Evolutionary conservation across 1,140 invertebrate species (phyloP).

Genomic region (Carcinoscorpius rotundicauda): DNA sequence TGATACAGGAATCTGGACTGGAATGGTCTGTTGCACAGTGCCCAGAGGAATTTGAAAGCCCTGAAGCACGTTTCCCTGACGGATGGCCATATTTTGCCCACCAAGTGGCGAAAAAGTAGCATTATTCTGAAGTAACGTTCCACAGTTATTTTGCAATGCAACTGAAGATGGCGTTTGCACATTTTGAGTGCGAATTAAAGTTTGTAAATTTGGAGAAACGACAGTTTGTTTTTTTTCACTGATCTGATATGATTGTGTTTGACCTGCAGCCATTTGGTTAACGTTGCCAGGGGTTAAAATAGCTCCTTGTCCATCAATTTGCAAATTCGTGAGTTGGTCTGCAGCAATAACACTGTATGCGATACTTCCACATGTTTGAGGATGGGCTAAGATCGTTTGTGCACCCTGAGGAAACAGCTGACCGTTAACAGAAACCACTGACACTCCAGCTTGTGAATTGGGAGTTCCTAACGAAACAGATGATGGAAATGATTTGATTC

Average conservation of each 20-base stretch:
- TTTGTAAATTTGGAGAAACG: constrained; percentile 46
- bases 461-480: no score
- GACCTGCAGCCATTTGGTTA: constrained; percentile 19
- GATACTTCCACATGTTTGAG: constrained; percentile 35
- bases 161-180: constrained; percentile 17
- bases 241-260: constrained; percentile 27
- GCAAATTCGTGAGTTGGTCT: constrained; percentile 67
- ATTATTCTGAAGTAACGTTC: constrained; percentile 18
- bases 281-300: constrained; percentile 55
- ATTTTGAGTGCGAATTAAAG: constrained; percentile 39
- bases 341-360: constrained; percentile 44
- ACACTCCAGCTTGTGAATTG: no score
- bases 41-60: constrained; percentile 53
- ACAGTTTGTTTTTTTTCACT: constrained; percentile 34
- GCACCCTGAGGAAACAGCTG: constrained; percentile 11
- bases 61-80: constrained; percentile 40
- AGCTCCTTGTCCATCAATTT: constrained; percentile 83
- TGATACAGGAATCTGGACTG: constrained; percentile 83
- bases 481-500: no score
- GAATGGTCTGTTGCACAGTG: constrained; percentile 61
- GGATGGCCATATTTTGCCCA: constrained; percentile 60
- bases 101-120: constrained; percentile 23
- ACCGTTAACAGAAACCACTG: no score
- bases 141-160: constrained; percentile 18
- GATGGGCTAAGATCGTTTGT: constrained; percentile 26